Conservation (phyloP, 2,797 vertebrate genomes). For the Lepus oiostolus region DNA sequence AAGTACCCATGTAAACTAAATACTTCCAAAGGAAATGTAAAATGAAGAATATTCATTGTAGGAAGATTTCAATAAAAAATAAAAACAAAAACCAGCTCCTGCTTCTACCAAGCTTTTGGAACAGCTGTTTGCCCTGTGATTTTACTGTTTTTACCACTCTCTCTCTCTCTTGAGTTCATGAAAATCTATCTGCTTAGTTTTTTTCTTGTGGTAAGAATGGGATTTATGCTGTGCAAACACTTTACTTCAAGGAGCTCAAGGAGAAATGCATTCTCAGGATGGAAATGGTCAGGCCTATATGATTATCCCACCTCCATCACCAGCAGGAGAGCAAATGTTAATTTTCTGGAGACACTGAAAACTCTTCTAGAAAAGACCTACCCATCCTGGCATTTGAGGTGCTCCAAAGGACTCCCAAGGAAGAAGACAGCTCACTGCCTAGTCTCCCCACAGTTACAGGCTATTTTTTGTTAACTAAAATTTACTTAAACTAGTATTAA, state of each 20-base stretch:
- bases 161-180: background rate
- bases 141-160: background rate
- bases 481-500: slow-evolving; percentile 56
- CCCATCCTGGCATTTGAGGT: background rate
- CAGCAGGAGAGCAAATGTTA: background rate
- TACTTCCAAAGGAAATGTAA: too few species aligned
- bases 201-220: slow-evolving; percentile 19
- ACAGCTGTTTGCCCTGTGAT: background rate
- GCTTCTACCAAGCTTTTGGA: background rate
- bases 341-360: slow-evolving; percentile 43
- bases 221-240: background rate
- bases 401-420: slow-evolving; percentile 10
- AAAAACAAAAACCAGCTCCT: too few species aligned
- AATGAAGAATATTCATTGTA: too few species aligned
- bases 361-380: background rate
- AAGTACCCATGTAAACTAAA: too few species aligned
- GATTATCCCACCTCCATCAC: background rate
- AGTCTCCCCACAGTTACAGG: slow-evolving; percentile 22
- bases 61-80: too few species aligned
- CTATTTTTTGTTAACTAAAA: slow-evolving; percentile 49
- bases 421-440: slow-evolving; percentile 30
- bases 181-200: slow-evolving; percentile 6
- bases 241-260: background rate
- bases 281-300: background rate
- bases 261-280: slow-evolving; percentile 15